Base-by-base conservation (phyloP, 2,888 invertebrate genomes). In the Drosophila melanosoma region DNA sequence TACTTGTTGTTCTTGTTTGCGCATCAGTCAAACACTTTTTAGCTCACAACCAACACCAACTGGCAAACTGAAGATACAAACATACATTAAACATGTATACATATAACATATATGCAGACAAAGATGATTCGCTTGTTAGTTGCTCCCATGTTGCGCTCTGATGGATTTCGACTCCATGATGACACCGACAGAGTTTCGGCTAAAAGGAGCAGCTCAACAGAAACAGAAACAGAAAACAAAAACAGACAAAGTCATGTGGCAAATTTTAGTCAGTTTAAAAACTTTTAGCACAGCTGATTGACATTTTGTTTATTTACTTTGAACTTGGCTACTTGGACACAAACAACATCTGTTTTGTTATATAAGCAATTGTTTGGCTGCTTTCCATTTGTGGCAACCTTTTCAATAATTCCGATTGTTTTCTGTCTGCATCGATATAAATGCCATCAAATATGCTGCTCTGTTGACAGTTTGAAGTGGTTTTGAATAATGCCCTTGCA, bases 21-120 rank as follows among this genome's bases (percentile, higher is more conserved):
- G 61, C 76, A 81, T 73, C 81, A 73, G 61, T 76, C 79, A 76
- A 79, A 66, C 69, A 66, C 59, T 76, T 70, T 69, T 66, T 57
- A 45, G 59, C 42, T 20, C 29, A 29, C 12, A 66, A 49, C 52
- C 23, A 45, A 33, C 38, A 58, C 52, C 36, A 52, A 40, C 38
- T 52, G 23, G 32, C 53, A 15, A 38, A 53, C 26, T 48, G 15
- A 0, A 45, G 20, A 23, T 40, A 57, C 38, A n/a, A 26, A 7
- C 7, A 35, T 42, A 35, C 54, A 35, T 64, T 53, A 3, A 23
- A 32, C 17, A 36, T 8, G 12, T 12, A 32, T 20, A 32, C 26
- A 57, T 32, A 20, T 15, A 20, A 49, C 33, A 45, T 35, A 26
- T 54, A 61, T 49, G 12, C 38, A 12, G 54, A 23, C 26, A 15